Base-by-base conservation (phyloP, 2,797 vertebrate genomes). In the Chromis chromis region DNA sequence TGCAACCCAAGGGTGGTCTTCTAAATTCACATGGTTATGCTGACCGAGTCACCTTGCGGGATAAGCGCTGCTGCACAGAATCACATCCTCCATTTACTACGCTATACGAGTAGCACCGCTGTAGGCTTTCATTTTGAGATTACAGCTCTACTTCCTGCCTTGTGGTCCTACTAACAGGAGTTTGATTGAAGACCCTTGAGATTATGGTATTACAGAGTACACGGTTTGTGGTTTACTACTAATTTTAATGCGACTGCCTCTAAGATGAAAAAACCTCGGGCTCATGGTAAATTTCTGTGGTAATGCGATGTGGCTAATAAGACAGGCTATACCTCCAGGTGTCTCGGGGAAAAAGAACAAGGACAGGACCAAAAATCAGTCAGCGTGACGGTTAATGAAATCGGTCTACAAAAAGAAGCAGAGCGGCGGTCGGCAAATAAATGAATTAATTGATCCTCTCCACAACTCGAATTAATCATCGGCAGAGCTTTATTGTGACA, bases 41-140 rank as follows among this genome's bases (percentile, higher is more conserved):
- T 91, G 90, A 88, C 89, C 76, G 74, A 85, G 90, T 93, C 92
- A 94, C 92, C 93, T 94, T 94, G 92, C 77, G 82, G 86, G 82
- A 92, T 77, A 70, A 86, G 87, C 82, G 25, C 78, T 68, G 85
- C 82, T 81, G 81, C 87, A 90, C 82, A 82, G 70, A 87, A 91
- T 88, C 91, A 86, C 81, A 89, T 85, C 73, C 86, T 86, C 90
- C 87, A 88, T 91, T 91, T 90, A 86, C 84, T 78, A 78, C 65
- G 50, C 80, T 63, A 52, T 81, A 63, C 3, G 78, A 67, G 82
- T 42, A 46, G 81, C 78, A 79, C 82, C 61, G 89, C 90, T 92
- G 89, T 85, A 81, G 88, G 81, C 81, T 81, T 86, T 89, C 84
- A 81, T 85, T 91, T 85, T 65, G 66, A 89, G 78, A 85, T 90